These are phyloP conservation scores for Cryptomyrus ogoouensis DNA, from an alignment of 2,113 vertebrate genomes.

Conservation along the genomic window DNA sequence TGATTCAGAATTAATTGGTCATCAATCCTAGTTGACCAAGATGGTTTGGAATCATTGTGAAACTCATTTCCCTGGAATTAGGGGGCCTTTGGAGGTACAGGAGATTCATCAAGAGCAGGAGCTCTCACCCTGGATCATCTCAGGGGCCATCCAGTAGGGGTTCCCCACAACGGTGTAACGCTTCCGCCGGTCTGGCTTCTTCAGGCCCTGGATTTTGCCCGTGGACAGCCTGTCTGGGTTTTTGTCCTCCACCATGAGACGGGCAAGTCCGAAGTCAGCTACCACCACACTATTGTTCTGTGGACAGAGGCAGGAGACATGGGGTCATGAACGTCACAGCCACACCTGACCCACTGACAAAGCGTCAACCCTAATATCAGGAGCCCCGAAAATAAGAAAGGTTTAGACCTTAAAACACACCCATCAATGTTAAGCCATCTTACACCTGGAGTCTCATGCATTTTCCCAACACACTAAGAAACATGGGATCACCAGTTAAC, in stretches of 20 bases:
- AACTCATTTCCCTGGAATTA: background rate
- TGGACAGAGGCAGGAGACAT: fast-evolving
- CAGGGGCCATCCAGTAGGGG: conserved; percentile 98
- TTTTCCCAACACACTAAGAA: background rate
- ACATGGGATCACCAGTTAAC: background rate
- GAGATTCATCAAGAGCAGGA: background rate
- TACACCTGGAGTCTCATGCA: background rate
- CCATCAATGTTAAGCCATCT: background rate
- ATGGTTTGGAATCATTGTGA: background rate
- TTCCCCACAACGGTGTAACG: conserved; percentile 97
- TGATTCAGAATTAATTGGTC: background rate
- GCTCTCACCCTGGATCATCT: conserved; percentile 92
- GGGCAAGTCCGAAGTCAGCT: conserved; percentile 86
- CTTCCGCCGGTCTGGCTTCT: conserved; percentile 84
- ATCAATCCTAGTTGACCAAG: background rate
- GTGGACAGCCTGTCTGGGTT: conserved; percentile 60
- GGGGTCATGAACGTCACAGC: background rate
- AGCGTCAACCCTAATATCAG: background rate
- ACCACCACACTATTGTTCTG: conserved; percentile 88
- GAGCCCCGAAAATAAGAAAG: background rate
- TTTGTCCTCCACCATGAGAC: conserved; percentile 90
- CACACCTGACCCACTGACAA: background rate
- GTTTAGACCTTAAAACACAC: background rate
- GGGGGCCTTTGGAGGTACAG: background rate
- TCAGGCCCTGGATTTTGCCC: conserved; percentile 70